A percentile compares a stretch with the other conserved stretches of the same genome.
Evolutionary conservation across 2,797 vertebrate species (phyloP).

Genomic region (Enteromius viviparus): DNA sequence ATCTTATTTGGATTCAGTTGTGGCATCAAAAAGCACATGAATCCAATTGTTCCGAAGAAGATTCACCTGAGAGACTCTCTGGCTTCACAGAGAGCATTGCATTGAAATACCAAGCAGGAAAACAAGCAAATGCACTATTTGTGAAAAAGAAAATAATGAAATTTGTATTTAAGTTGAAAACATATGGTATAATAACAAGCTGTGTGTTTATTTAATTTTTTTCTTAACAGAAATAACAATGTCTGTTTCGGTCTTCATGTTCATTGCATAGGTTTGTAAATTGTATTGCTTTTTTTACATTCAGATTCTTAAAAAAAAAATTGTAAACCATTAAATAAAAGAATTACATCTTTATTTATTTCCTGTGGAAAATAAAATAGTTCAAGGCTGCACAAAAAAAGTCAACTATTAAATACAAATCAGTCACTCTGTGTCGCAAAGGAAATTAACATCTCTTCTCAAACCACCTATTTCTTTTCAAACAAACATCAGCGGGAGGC

Average conservation of each 20-base stretch:
- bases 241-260: not conserved
- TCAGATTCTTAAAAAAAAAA: conserved; percentile 39
- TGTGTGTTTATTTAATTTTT: conserved; percentile 18
- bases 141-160: conserved; percentile 19
- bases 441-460: not conserved
- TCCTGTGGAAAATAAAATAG: not conserved
- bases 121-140: conserved; percentile 52
- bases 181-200: conserved; percentile 1
- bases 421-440: not conserved
- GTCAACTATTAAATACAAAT: not conserved
- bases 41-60: not conserved
- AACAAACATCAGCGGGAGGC: conserved; percentile 57
- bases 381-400: not conserved
- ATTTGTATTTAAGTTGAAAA: conserved; percentile 29
- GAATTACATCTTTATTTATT: not conserved
- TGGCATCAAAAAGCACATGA: not conserved
- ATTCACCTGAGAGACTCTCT: not conserved
- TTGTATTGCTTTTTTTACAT: conserved; percentile 32
- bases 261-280: conserved; percentile 41
- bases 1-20: not conserved
- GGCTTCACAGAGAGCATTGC: not conserved
- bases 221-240: conserved; percentile 18
- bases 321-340: conserved; percentile 39
- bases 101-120: not conserved
- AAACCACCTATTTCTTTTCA: not conserved